A percentile compares a stretch with the other conserved stretches of the same genome.
Evolutionary conservation across 2,888 invertebrate species (phyloP).

Genomic region (Resseliella maxima): DNA sequence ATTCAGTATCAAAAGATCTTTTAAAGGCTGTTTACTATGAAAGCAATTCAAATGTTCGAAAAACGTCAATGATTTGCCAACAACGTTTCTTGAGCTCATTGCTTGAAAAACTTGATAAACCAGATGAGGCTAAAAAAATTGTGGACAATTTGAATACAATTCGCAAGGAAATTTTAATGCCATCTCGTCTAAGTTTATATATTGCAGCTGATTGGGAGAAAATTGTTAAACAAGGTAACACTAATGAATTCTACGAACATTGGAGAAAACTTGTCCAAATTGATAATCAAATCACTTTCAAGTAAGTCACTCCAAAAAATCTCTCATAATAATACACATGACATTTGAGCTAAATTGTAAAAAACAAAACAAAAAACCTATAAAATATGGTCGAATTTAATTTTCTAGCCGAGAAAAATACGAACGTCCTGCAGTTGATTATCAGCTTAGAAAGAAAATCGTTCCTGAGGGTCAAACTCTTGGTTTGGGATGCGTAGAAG

Average conservation of each 20-base stretch:
- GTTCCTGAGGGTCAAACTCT: conserved; percentile 73
- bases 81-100: conserved; percentile 79
- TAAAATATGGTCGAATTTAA: not conserved
- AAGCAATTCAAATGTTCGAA: conserved; percentile 77
- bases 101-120: conserved; percentile 71
- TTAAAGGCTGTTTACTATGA: conserved; percentile 72
- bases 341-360: not conserved
- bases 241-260: conserved; percentile 64
- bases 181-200: conserved; percentile 76
- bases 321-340: not conserved
- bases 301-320: not conserved
- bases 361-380: too few species aligned
- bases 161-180: conserved; percentile 71
- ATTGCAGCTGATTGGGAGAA: conserved; percentile 75
- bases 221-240: conserved; percentile 56
- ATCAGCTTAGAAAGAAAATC: not conserved
- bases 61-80: conserved; percentile 79
- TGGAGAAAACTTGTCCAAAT: conserved; percentile 66
- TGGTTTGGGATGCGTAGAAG: conserved; percentile 86
- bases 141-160: conserved; percentile 72
- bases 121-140: conserved; percentile 68
- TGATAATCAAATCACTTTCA: not conserved
- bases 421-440: conserved; percentile 11
- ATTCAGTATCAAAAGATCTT: conserved; percentile 74
- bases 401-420: not conserved